Evolutionary conservation across 2,888 invertebrate species (phyloP).

Genomic region (Microctonus aethiopoides): DNA sequence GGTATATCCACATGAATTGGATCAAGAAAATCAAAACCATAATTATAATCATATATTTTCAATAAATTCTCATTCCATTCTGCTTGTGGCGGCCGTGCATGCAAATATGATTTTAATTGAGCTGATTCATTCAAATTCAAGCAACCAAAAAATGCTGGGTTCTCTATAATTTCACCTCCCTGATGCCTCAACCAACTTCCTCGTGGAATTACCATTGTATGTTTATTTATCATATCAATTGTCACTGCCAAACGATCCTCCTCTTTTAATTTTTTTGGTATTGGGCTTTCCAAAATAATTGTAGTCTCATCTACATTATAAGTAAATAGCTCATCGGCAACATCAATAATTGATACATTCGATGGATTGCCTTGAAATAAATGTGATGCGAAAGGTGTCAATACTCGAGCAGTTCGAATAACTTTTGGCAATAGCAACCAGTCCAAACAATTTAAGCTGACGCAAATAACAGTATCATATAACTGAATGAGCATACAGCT

Average conservation of each 20-base stretch:
- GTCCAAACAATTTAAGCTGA: constrained; percentile 74
- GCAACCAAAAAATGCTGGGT: constrained; percentile 78
- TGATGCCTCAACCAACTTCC: constrained; percentile 81
- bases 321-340: constrained; percentile 50
- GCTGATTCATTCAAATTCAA: constrained; percentile 74
- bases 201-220: constrained; percentile 82
- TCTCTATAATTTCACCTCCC: constrained; percentile 78
- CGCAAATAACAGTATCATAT: neutral
- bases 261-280: constrained; percentile 75
- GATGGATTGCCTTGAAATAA: constrained; percentile 67
- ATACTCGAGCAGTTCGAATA: constrained; percentile 63
- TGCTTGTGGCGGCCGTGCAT: constrained; percentile 78
- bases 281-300: constrained; percentile 62
- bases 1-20: constrained; percentile 84
- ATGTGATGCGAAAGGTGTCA: constrained; percentile 67
- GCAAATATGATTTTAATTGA: constrained; percentile 80
- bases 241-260: constrained; percentile 82
- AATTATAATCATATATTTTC: constrained; percentile 85
- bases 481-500: neutral
- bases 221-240: constrained; percentile 77
- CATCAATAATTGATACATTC: constrained; percentile 50
- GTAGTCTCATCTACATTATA: neutral
- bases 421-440: constrained; percentile 75
- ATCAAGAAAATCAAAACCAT: constrained; percentile 87
- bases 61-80: constrained; percentile 81